Evolutionary conservation across 2,888 invertebrate genomes (phyloP).

Genomic region (Alcis repandata): DNA sequence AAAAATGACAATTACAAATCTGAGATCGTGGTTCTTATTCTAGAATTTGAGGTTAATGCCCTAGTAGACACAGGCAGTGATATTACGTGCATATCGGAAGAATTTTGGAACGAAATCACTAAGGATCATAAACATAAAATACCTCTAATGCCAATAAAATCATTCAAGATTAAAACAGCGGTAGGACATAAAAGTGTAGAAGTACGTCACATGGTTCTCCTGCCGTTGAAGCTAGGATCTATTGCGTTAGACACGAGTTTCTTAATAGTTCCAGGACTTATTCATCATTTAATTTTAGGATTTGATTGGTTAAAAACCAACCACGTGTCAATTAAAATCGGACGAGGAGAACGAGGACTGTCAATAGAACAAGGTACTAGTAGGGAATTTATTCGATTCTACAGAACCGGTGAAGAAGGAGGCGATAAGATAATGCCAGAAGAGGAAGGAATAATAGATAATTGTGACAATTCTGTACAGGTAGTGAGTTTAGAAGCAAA

Average conservation of each 20-base stretch:
- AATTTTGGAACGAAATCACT: neutral
- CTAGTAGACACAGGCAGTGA: constrained; percentile 6
- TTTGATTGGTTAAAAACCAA: constrained; percentile 15
- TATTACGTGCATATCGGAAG: constrained; percentile 2
- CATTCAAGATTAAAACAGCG: neutral
- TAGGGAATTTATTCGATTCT: too few relatives aligned
- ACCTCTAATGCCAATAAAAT: neutral
- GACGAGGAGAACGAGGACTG: too few relatives aligned
- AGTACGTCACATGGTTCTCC: neutral
- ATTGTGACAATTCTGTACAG: too few relatives aligned
- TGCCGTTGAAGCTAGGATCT: neutral
- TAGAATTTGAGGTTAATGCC: neutral
- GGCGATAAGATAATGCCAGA: neutral
- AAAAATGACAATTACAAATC: neutral
- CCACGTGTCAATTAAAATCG: neutral
- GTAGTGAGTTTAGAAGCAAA: too few relatives aligned
- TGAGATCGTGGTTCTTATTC: neutral
- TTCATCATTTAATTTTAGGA: neutral
- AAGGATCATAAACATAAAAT: neutral
- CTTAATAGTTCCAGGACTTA: neutral
- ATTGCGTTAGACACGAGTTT: neutral
- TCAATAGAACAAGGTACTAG: too few relatives aligned
- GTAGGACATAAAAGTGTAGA: constrained; percentile 2
- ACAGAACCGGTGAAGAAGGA: neutral
- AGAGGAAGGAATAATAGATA: too few relatives aligned